Percentiles rank a stretch among this genome's conserved stretches.
Evolutionary conservation across 2,797 vertebrate genomes (phyloP).

Genomic region (Thamnophis elegans): DNA sequence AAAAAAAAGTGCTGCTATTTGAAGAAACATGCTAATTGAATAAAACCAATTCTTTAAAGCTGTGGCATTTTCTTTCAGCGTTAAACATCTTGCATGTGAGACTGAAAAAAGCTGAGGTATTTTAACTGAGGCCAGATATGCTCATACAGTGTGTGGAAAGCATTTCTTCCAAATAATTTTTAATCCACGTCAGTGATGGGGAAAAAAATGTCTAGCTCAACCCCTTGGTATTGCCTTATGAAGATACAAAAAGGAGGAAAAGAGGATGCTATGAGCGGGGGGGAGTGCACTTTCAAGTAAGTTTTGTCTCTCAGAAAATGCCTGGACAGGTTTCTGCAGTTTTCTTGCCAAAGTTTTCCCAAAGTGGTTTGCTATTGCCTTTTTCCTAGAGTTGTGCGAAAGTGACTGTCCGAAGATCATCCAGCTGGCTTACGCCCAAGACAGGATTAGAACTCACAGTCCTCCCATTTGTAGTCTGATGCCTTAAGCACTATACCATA

Average conservation of each 20-base stretch:
- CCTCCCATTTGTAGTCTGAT: background rate
- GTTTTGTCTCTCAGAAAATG: background rate
- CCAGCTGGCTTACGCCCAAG: background rate
- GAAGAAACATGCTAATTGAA: background rate
- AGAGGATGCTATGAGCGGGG: background rate
- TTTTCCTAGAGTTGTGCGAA: background rate
- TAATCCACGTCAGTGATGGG: background rate
- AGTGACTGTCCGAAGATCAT: background rate
- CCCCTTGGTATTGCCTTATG: background rate
- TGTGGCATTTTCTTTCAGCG: background rate
- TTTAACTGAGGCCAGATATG: background rate
- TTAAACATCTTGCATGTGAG: background rate
- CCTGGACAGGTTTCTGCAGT: background rate
- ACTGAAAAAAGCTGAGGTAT: background rate
- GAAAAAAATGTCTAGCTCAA: background rate
- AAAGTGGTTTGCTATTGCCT: background rate
- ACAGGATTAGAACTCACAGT: background rate
- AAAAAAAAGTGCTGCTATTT: background rate
- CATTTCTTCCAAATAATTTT: background rate
- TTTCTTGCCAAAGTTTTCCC: background rate
- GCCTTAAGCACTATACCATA: background rate
- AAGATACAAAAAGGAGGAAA: background rate
- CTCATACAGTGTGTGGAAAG: background rate
- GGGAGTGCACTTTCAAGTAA: background rate
- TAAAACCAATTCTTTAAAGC: background rate